phyloP scores from a whole-genome alignment of 1,140 invertebrate genomes.

The Apis laboriosa region DNA sequence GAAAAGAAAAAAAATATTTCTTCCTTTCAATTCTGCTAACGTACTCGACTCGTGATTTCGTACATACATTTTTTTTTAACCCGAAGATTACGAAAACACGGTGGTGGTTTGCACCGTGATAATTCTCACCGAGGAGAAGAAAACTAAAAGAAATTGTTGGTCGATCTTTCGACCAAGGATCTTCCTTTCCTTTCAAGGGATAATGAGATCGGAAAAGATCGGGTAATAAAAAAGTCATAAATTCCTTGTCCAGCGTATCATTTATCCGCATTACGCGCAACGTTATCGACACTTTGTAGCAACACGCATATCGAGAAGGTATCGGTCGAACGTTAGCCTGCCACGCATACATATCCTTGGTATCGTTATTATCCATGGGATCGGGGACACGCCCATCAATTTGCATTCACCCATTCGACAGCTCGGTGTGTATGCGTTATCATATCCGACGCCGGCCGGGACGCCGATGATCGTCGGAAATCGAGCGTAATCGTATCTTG shows the following conservation, averaged over 20 bases:
- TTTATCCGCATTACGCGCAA: constrained; percentile 53
- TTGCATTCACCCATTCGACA: constrained; percentile 59
- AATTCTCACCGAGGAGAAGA: no score
- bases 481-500: constrained; percentile 61
- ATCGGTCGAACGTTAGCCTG: not conserved
- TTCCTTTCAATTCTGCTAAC: no score
- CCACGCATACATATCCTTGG: not conserved
- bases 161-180: not conserved
- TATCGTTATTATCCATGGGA: constrained; percentile 54
- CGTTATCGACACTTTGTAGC: constrained; percentile 36
- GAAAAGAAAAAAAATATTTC: no score
- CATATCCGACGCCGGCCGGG: constrained; percentile 6
- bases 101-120: no score
- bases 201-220: not conserved
- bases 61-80: no score
- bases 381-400: constrained; percentile 60
- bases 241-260: constrained; percentile 26
- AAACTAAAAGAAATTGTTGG: no score
- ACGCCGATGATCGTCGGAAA: constrained; percentile 50
- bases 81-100: no score
- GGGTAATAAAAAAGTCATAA: not conserved
- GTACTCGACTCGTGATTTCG: no score
- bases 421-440: constrained; percentile 49
- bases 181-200: not conserved
- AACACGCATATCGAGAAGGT: not conserved